Conservation (phyloP, 2,113 vertebrate genomes). For the Oenanthe melanoleuca region DNA sequence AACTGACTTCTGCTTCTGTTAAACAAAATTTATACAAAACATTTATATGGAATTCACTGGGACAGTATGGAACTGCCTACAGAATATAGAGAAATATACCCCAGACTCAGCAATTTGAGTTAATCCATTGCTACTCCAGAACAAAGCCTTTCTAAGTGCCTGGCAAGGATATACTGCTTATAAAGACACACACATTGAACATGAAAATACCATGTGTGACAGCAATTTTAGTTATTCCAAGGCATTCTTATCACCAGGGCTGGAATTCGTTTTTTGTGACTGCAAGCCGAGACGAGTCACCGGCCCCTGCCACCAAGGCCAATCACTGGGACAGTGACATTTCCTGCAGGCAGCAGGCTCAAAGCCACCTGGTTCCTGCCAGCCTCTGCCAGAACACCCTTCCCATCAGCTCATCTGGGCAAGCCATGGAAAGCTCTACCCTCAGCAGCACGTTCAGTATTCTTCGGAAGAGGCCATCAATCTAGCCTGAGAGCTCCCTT, state of each 20-base stretch:
- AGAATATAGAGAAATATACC: neutral
- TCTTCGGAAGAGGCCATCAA: neutral
- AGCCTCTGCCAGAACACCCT: neutral
- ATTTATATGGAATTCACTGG: neutral
- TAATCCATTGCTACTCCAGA: neutral
- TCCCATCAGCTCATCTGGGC: neutral
- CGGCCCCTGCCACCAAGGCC: neutral
- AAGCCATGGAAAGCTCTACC: neutral
- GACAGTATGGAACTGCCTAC: neutral
- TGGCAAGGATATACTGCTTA: neutral
- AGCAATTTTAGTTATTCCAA: neutral
- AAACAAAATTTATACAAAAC: neutral
- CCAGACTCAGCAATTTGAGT: neutral
- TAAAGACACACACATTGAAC: neutral
- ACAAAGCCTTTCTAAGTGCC: constrained; percentile 18
- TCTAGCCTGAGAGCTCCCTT: neutral
- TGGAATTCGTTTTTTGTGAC: neutral
- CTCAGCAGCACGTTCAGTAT: neutral
- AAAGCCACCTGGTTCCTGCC: neutral
- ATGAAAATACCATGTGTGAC: neutral
- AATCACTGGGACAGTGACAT: neutral
- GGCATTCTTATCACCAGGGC: neutral
- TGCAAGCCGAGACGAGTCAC: neutral
- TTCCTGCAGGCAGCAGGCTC: neutral
- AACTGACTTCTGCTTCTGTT: neutral